phyloP scores from a whole-genome alignment of 2,888 invertebrate genomes.

The Saturnia pavonia region DNA sequence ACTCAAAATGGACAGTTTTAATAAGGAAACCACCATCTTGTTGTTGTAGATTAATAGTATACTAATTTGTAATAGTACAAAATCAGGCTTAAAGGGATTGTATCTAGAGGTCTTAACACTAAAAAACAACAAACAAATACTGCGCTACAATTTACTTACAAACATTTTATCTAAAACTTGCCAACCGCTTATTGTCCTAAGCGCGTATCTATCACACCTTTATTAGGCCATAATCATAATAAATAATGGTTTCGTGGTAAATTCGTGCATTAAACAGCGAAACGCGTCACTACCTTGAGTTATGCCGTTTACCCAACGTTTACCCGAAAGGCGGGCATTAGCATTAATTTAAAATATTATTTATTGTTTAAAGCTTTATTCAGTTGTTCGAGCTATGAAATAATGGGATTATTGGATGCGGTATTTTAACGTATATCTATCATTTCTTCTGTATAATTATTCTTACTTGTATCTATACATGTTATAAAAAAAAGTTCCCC shows the following conservation, averaged over 20 bases:
- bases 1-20: no score
- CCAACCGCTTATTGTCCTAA: slow-evolving; percentile 30
- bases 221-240: slow-evolving; percentile 67
- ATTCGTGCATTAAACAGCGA: slow-evolving; percentile 66
- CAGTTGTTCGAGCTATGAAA: slow-evolving; percentile 29
- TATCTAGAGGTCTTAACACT: no score
- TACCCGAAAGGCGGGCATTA: slow-evolving; percentile 73
- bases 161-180: slow-evolving; percentile 23
- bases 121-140: no score
- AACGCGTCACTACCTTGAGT: slow-evolving; percentile 52
- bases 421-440: slow-evolving; percentile 18
- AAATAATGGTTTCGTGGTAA: slow-evolving; percentile 62
- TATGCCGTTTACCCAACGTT: slow-evolving; percentile 73
- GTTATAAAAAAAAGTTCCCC: no score
- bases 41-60: no score
- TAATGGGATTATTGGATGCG: slow-evolving; percentile 38
- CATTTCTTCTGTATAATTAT: neutral
- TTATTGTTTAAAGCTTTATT: slow-evolving; percentile 71
- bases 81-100: no score
- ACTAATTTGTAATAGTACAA: no score
- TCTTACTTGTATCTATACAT: no score
- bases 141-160: no score
- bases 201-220: slow-evolving; percentile 66
- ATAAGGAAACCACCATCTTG: no score
- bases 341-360: slow-evolving; percentile 82